Percentiles rank a stretch among this genome's conserved stretches.
Conservation (phyloP, 2,888 invertebrate genomes). For the Drosophila conformis region DNA sequence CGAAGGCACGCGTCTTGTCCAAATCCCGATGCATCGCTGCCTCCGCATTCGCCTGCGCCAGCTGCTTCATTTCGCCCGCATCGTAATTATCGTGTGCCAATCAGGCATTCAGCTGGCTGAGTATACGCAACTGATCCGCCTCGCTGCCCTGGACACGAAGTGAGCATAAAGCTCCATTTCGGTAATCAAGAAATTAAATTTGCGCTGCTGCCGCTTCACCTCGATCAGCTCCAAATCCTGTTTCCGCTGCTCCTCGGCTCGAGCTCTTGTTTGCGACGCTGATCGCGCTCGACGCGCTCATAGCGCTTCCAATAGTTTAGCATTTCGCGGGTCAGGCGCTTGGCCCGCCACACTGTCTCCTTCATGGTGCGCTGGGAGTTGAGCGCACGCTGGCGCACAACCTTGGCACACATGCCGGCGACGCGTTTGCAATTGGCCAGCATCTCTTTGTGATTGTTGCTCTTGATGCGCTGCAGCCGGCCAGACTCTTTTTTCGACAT, state of each 20-base stretch:
- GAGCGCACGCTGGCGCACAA: constrained; percentile 85
- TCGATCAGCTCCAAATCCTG: constrained; percentile 93
- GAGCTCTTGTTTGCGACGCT: constrained; percentile 92
- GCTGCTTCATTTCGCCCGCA: constrained; percentile 80
- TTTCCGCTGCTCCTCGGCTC: constrained; percentile 97
- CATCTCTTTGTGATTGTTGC: constrained; percentile 94
- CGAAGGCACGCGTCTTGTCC: constrained; percentile 88
- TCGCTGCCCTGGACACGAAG: constrained; percentile 95
- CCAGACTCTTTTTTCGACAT: constrained; percentile 97
- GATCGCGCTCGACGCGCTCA: constrained; percentile 96
- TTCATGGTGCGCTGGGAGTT: constrained; percentile 97
- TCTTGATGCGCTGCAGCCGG: constrained; percentile 94
- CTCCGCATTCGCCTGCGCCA: constrained; percentile 93
- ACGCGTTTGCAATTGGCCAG: constrained; percentile 93
- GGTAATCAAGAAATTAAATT: constrained; percentile 97
- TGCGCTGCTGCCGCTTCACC: constrained; percentile 96
- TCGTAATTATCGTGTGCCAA: constrained; percentile 93
- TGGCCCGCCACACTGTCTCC: constrained; percentile 96
- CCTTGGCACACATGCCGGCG: constrained; percentile 92
- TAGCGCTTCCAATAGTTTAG: constrained; percentile 95
- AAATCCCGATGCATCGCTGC: constrained; percentile 93
- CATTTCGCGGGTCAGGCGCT: constrained; percentile 96
- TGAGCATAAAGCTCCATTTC: constrained; percentile 98
- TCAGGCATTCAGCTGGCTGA: constrained; percentile 89
- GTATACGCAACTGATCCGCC: constrained; percentile 91